These are phyloP conservation scores for Streptopelia turtur DNA, from an alignment of 2,797 vertebrate species.

Conservation along the genomic window DNA sequence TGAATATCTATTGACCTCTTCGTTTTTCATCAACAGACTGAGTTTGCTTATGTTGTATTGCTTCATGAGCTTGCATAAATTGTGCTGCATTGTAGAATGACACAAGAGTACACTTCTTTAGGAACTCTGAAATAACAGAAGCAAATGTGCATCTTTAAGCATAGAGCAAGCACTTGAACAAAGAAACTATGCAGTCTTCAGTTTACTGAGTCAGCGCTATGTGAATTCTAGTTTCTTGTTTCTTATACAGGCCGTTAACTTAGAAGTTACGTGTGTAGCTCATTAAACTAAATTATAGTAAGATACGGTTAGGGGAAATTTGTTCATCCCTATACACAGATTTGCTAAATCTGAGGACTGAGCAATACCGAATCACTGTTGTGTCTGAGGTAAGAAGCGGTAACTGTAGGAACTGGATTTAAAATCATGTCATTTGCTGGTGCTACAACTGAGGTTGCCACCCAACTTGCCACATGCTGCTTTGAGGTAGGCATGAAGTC, in stretches of 20 bases:
- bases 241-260: not conserved
- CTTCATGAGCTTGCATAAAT: not conserved
- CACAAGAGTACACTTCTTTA: rapidly evolving
- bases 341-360: not conserved
- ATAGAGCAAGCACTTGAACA: not conserved
- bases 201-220: not conserved
- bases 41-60: rapidly evolving
- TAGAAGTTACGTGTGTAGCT: rapidly evolving
- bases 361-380: rapidly evolving
- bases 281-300: not conserved
- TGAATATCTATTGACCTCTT: not conserved
- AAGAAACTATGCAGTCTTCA: not conserved
- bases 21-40: not conserved
- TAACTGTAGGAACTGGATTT: not conserved
- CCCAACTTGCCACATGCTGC: not conserved
- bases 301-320: not conserved
- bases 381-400: not conserved
- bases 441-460: not conserved
- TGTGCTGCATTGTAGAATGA: not conserved
- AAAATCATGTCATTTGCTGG: rapidly evolving
- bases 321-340: not conserved
- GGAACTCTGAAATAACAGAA: not conserved
- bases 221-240: not conserved
- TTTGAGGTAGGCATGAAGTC: not conserved
- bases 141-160: not conserved